Evolutionary conservation across 2,797 vertebrate genomes (phyloP), one percentile per base, ranked within the genome.

Genomic region (Chromis chromis): DNA sequence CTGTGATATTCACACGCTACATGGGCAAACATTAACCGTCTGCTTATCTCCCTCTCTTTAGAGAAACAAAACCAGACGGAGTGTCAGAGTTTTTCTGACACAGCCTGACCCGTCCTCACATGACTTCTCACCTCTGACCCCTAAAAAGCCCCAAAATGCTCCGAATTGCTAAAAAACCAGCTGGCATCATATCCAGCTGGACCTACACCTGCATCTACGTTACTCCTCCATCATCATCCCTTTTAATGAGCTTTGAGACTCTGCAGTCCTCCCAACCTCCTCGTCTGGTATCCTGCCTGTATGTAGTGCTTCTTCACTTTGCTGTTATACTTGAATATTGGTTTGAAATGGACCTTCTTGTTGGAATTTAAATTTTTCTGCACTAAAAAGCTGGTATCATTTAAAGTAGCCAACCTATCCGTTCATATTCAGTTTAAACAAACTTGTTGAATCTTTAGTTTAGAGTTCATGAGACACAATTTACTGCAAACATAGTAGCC

Each of bases 61-160:
- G 92, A 80, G 89, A 91, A 88, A 83, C 81, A 6, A 86, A 87
- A 79, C 77, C 90, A 78, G 90, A 88, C 4, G 69, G 42, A 27
- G 85, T 14, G 52, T 83, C 88, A 0, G 85, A 86, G 78, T 55
- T 88, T 59, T 88, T 89, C 90, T 91, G 87, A 91, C 83, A 61
- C 67, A 46, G 58, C 63, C 22, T 19, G 55, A 53, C 61, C 31
- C 63, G 46, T 55, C 72, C 63, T 74, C 59, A 11, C 55, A 21
- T 57, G 69, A 82, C 59, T 40, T 82, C 77, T 85, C 77, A 79
- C 77, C 76, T 79, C 81, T 70, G 74, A 81, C 87, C 79, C 76
- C 73, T 11, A 49, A 44, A 44, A 53, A 56, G n/a, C 49, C 62
- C 14, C 42, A 11, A 0, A 54, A 70, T 36, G 33, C 68, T 74